A percentile compares a stretch with the other conserved stretches of the same genome.
Conservation (phyloP, 2,797 vertebrate species). For the Parauchenoglanis ngamensis region DNA sequence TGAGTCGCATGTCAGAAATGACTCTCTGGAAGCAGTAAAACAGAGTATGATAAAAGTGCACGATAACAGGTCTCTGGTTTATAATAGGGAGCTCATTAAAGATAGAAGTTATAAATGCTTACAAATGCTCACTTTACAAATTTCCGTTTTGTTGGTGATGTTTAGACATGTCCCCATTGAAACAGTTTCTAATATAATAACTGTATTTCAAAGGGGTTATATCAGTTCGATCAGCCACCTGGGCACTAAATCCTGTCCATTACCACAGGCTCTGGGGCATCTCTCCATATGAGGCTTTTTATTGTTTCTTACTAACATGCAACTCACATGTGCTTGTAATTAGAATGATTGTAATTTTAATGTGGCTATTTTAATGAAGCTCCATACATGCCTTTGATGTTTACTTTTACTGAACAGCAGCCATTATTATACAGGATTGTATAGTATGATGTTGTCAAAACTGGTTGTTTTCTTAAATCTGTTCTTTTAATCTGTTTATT, state of each 20-base stretch:
- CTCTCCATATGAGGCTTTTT: slow-evolving; percentile 34
- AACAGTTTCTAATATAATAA: slow-evolving; percentile 11
- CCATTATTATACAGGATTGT: slow-evolving; percentile 32
- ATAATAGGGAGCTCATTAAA: slow-evolving; percentile 25
- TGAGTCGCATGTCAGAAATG: slow-evolving; percentile 6
- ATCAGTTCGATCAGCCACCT: slow-evolving; percentile 26
- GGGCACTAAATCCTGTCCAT: slow-evolving; percentile 39
- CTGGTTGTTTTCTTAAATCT: neutral
- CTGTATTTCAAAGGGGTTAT: slow-evolving; percentile 2
- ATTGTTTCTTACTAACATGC: slow-evolving; percentile 48
- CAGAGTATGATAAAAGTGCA: slow-evolving; percentile 1
- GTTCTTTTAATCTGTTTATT: slow-evolving; percentile 19
- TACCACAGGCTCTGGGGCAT: slow-evolving; percentile 49
- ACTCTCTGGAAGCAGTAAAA: slow-evolving; percentile 5
- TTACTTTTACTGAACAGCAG: slow-evolving; percentile 38
- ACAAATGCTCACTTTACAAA: slow-evolving; percentile 2
- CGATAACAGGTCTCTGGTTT: neutral
- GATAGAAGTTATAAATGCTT: slow-evolving; percentile 5
- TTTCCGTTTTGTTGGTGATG: neutral
- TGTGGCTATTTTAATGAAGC: slow-evolving; percentile 34
- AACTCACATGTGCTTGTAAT: slow-evolving; percentile 51
- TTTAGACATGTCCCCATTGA: neutral
- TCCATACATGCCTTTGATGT: slow-evolving; percentile 47
- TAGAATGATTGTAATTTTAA: slow-evolving; percentile 55
- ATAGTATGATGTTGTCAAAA: slow-evolving; percentile 15